Percentiles rank a stretch among this genome's conserved stretches.
phyloP scores from a whole-genome alignment of 2,888 invertebrate species.

The Carcina quercana region DNA sequence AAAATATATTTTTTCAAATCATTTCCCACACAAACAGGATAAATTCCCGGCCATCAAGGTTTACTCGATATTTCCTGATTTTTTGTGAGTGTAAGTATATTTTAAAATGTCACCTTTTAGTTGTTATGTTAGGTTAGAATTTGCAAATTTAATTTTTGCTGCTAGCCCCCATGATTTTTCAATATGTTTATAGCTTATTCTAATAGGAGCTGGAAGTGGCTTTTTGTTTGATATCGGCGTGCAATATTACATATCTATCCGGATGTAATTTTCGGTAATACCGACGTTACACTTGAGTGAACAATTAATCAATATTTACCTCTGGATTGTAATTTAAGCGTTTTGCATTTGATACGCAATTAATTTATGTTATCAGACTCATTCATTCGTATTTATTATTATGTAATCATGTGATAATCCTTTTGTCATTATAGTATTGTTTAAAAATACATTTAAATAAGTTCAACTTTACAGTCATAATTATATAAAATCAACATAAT shows the following conservation, averaged over 20 bases:
- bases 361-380: conserved; percentile 1
- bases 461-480: too few relatives aligned
- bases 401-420: not conserved
- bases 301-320: conserved; percentile 36
- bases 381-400: not conserved
- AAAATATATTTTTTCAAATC: conserved; percentile 12
- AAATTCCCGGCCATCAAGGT: conserved; percentile 12
- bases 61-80: conserved; percentile 20
- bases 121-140: conserved; percentile 63
- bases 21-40: conserved; percentile 16
- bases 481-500: too few relatives aligned
- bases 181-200: conserved; percentile 52
- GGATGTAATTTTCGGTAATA: conserved; percentile 18
- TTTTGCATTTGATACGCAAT: conserved; percentile 12
- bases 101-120: conserved; percentile 24
- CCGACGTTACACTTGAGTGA: conserved; percentile 28
- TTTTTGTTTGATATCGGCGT: conserved; percentile 43
- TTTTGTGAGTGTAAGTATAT: conserved; percentile 45
- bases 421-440: too few relatives aligned
- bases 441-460: too few relatives aligned
- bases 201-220: conserved; percentile 62
- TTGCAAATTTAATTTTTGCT: conserved; percentile 55
- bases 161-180: conserved; percentile 51
- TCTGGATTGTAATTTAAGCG: too few relatives aligned
- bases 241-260: conserved; percentile 21